phyloP scores from a whole-genome alignment of 2,113 vertebrate genomes.

The Plecturocebus donacophilus region DNA sequence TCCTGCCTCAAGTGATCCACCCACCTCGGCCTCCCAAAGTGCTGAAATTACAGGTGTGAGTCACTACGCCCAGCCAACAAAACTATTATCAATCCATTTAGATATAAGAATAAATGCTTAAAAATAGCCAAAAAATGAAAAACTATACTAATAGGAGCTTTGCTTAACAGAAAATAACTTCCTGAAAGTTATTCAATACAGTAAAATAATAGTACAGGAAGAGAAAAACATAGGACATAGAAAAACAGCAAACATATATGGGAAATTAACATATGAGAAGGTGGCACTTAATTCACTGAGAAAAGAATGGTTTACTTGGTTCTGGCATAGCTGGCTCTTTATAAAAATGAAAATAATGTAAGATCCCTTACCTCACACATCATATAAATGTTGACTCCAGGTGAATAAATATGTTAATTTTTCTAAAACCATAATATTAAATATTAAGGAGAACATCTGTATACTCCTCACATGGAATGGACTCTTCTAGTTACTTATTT shows the following conservation, averaged over 20 bases:
- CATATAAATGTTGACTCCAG: slow-evolving; percentile 21
- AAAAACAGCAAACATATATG: slow-evolving; percentile 29
- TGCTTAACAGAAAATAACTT: slow-evolving; percentile 27
- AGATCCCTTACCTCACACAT: background rate
- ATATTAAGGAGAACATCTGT: background rate
- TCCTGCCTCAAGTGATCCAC: too few species aligned
- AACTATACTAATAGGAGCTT: background rate
- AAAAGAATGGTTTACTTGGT: background rate
- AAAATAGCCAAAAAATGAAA: background rate
- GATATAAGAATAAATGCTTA: slow-evolving; percentile 26
- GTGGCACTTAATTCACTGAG: background rate
- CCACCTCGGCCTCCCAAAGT: too few species aligned
- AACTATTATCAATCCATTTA: background rate
- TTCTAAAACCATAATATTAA: background rate
- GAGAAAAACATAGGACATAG: slow-evolving; percentile 37
- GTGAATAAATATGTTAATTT: background rate
- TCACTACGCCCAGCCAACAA: too few species aligned
- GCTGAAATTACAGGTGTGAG: too few species aligned
- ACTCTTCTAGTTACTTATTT: background rate
- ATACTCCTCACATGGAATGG: background rate
- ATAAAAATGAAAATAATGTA: background rate
- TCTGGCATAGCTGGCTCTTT: background rate
- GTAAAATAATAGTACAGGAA: slow-evolving; percentile 27
- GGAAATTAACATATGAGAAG: background rate
- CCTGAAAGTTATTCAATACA: background rate